Percentiles rank a stretch among this genome's conserved stretches.
phyloP scores from a whole-genome alignment of 2,888 invertebrate species.

The Amphipoea oculea region DNA sequence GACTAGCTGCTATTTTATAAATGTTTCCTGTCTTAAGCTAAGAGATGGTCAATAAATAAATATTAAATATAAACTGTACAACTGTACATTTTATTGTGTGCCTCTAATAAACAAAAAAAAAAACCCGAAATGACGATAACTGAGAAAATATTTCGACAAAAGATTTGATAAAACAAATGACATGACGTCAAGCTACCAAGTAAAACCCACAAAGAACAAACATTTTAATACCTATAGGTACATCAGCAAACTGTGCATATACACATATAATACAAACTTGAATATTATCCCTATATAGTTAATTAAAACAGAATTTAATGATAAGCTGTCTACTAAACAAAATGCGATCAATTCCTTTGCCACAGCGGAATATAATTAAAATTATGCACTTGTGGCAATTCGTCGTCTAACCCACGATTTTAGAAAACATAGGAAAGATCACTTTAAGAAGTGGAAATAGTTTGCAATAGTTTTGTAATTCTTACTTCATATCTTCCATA shows the following conservation, averaged over 20 bases:
- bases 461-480: not conserved
- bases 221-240: not conserved
- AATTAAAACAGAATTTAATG: not conserved
- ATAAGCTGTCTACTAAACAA: constrained; percentile 2
- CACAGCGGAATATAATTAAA: not conserved
- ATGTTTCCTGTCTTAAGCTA: constrained; percentile 88
- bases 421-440: not conserved
- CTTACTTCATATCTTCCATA: not conserved
- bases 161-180: not conserved
- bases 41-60: constrained; percentile 88
- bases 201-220: constrained; percentile 1
- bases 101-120: not conserved
- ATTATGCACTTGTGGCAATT: not conserved
- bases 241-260: not conserved
- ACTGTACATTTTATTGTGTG: constrained; percentile 37
- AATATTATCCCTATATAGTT: constrained; percentile 16
- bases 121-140: not conserved
- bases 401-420: not conserved
- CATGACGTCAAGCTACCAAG: not conserved
- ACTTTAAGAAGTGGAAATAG: not conserved
- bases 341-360: not conserved
- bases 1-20: constrained; percentile 88
- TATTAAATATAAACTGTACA: constrained; percentile 77
- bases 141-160: not conserved
- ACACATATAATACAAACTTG: constrained; percentile 6